These are phyloP conservation scores for Cheirogaleus major DNA, from an alignment of 2,797 vertebrate species.

Conservation along the genomic window DNA sequence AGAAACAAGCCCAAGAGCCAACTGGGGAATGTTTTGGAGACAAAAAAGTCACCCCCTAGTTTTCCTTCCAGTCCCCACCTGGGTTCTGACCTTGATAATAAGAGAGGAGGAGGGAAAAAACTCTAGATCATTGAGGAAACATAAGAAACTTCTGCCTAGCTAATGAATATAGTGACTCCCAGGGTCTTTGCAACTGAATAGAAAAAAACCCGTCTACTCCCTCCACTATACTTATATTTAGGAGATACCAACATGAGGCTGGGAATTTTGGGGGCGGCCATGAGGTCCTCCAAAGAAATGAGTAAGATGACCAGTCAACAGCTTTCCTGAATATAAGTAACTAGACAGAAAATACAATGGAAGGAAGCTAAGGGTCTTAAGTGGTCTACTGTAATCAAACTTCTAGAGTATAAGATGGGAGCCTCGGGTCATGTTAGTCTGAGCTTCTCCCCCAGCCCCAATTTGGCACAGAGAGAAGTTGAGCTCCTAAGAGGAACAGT, in stretches of 20 bases:
- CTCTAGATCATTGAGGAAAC: neutral
- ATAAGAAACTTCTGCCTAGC: neutral
- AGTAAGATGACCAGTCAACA: neutral
- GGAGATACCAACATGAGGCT: neutral
- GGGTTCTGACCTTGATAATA: neutral
- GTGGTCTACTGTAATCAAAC: neutral
- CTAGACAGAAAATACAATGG: neutral
- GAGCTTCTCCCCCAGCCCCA: neutral
- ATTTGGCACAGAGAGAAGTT: neutral
- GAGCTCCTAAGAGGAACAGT: neutral
- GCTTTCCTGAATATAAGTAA: neutral
- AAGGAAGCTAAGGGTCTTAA: neutral
- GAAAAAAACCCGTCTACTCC: neutral
- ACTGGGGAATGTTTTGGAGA: neutral
- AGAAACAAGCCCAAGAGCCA: neutral
- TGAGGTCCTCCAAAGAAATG: neutral
- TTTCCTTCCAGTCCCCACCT: neutral
- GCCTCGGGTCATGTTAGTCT: neutral
- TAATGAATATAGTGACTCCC: neutral
- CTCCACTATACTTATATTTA: neutral
- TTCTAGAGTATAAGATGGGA: neutral
- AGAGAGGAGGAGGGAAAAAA: neutral
- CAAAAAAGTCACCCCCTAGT: neutral
- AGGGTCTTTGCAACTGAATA: neutral
- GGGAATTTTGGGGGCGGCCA: neutral